Conservation (phyloP, 2,113 vertebrate species). For the Ellobius talpinus region DNA sequence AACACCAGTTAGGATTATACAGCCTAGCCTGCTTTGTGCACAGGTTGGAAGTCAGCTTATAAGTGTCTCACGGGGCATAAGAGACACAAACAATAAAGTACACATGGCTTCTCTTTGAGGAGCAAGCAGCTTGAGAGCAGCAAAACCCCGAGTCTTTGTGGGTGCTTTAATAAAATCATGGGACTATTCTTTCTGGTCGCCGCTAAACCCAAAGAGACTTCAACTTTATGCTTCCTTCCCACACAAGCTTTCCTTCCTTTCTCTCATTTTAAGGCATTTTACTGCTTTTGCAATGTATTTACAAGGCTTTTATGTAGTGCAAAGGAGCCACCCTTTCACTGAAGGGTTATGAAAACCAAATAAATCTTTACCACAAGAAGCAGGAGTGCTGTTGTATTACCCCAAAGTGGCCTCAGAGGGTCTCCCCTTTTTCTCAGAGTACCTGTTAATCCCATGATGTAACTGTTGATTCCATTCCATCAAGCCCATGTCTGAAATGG, state of each 20-base stretch:
- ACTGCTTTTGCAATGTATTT: background rate
- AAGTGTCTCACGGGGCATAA: conserved; percentile 42
- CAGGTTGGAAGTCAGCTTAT: conserved; percentile 31
- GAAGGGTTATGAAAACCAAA: conserved; percentile 62
- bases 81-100: background rate
- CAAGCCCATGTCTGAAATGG: background rate
- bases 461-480: background rate
- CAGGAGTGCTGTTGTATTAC: background rate
- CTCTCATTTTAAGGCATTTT: background rate
- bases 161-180: background rate
- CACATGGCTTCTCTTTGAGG: background rate
- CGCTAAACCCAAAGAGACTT: background rate
- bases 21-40: conserved; percentile 66
- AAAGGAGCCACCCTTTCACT: background rate
- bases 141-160: background rate
- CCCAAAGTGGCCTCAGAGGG: background rate
- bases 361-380: conserved; percentile 27
- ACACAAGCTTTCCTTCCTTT: background rate
- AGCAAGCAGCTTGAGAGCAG: conserved; percentile 16
- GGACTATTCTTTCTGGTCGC: background rate
- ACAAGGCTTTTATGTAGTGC: background rate
- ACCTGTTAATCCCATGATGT: background rate
- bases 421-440: background rate
- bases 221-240: too few species aligned
- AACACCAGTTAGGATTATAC: conserved; percentile 84